A percentile compares a stretch with the other conserved stretches of the same genome.
phyloP scores from a whole-genome alignment of 2,797 vertebrate genomes.

The Synanceia verrucosa region DNA sequence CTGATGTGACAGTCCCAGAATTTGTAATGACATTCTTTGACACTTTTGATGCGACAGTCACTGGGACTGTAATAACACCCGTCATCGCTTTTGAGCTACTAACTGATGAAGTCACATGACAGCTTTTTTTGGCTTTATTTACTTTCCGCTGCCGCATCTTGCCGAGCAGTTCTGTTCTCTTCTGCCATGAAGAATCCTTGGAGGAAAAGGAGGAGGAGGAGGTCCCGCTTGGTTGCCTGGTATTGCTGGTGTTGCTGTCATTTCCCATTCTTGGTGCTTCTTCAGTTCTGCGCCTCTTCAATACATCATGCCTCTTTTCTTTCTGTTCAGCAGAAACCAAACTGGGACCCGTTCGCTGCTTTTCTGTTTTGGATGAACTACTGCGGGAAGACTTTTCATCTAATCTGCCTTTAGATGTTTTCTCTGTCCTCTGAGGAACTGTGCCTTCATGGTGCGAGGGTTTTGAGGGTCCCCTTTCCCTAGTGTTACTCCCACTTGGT shows the following conservation, averaged over 20 bases:
- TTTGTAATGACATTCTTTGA: neutral
- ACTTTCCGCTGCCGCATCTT: constrained; percentile 13
- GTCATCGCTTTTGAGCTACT: constrained; percentile 26
- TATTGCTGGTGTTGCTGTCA: constrained; percentile 13
- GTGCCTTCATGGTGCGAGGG: neutral
- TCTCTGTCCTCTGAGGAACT: constrained; percentile 22
- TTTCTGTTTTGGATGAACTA: constrained; percentile 20
- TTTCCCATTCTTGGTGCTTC: neutral
- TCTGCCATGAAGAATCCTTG: constrained; percentile 21
- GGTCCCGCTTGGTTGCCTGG: constrained; percentile 2
- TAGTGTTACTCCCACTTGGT: constrained; percentile 13
- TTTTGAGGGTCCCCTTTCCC: constrained; percentile 16
- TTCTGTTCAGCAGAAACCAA: constrained; percentile 22
- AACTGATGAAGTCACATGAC: constrained; percentile 25
- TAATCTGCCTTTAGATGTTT: neutral
- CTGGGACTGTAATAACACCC: neutral
- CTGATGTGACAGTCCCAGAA: neutral
- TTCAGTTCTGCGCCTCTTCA: constrained; percentile 17
- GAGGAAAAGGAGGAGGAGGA: neutral
- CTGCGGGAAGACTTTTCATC: constrained; percentile 17
- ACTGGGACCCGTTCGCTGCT: constrained; percentile 12
- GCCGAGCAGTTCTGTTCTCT: constrained; percentile 17
- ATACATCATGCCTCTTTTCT: constrained; percentile 4
- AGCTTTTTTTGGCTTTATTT: neutral
- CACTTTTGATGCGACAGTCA: neutral